A percentile compares a stretch with the other conserved stretches of the same genome.
phyloP scores from a whole-genome alignment of 2,797 vertebrate species.

The Sebastes cheni region DNA sequence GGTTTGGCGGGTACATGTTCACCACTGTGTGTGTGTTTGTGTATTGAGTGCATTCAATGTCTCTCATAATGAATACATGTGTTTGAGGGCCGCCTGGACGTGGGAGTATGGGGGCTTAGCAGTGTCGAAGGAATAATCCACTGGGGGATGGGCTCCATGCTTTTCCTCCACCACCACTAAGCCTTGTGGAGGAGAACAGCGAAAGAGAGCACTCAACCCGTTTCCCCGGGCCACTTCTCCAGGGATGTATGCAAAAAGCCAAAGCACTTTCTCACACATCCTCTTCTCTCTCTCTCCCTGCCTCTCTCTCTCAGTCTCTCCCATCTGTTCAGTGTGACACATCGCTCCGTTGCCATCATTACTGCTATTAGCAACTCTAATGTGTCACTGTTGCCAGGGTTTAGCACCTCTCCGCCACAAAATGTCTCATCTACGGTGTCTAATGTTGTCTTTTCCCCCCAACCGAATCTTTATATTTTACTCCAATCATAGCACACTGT shows the following conservation, averaged over 20 bases:
- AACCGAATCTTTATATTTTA: slow-evolving; percentile 10
- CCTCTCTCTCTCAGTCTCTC: slow-evolving; percentile 38
- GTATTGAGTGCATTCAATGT: slow-evolving; percentile 46
- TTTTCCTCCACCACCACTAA: slow-evolving; percentile 68
- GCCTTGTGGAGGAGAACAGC: slow-evolving; percentile 71
- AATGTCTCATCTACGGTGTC: slow-evolving; percentile 23
- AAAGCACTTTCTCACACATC: slow-evolving; percentile 69
- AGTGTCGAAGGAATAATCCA: slow-evolving; percentile 76
- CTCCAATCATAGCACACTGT: background rate
- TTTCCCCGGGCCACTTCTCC: slow-evolving; percentile 71
- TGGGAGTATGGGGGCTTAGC: slow-evolving; percentile 76
- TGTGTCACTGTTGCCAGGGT: slow-evolving; percentile 65
- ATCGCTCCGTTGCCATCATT: slow-evolving; percentile 69
- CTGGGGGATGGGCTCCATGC: slow-evolving; percentile 72
- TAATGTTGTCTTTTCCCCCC: slow-evolving; percentile 6
- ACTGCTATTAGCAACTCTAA: slow-evolving; percentile 74
- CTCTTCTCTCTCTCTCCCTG: slow-evolving; percentile 30
- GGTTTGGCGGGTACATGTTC: slow-evolving; percentile 8
- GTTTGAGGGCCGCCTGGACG: slow-evolving; percentile 64
- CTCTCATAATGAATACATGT: slow-evolving; percentile 72
- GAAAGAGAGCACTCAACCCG: slow-evolving; percentile 74
- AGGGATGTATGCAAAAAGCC: slow-evolving; percentile 71
- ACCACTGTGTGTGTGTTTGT: slow-evolving; percentile 31
- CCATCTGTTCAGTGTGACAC: slow-evolving; percentile 80
- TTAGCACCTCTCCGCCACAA: slow-evolving; percentile 60